phyloP scores from a whole-genome alignment of 2,797 vertebrate species.

The Xenentodon cancila region DNA sequence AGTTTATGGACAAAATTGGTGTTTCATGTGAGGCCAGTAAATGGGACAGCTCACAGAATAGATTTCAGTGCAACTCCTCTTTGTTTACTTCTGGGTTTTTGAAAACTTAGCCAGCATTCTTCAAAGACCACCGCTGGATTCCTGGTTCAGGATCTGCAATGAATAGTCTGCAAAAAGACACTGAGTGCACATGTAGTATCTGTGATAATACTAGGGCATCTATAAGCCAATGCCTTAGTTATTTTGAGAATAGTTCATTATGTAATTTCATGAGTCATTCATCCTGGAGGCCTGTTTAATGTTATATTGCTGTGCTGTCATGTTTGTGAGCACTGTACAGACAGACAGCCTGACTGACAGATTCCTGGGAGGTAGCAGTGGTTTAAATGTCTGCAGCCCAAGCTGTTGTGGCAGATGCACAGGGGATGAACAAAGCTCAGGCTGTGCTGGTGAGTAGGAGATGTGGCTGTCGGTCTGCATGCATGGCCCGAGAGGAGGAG shows the following conservation, averaged over 20 bases:
- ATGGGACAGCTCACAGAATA: conserved; percentile 11
- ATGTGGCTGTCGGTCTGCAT: conserved; percentile 29
- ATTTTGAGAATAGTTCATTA: conserved; percentile 33
- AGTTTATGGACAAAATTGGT: too few species aligned
- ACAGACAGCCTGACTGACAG: background rate
- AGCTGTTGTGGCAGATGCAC: conserved; percentile 43
- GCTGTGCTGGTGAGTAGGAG: conserved; percentile 19
- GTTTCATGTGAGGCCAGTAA: too few species aligned
- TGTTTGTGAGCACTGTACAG: background rate
- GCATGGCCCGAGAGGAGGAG: conserved; percentile 37
- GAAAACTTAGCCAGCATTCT: background rate
- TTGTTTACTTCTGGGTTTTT: conserved; percentile 6
- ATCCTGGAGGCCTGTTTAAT: conserved; percentile 6
- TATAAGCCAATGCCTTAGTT: conserved; percentile 42
- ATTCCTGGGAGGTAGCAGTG: conserved; percentile 8
- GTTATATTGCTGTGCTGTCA: conserved; percentile 12
- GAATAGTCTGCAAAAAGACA: background rate
- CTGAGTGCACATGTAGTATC: background rate
- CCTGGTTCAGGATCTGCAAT: background rate
- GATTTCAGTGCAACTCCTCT: conserved; percentile 1
- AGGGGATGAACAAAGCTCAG: conserved; percentile 54
- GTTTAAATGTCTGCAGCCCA: conserved; percentile 23
- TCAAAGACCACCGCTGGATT: background rate
- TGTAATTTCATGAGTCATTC: conserved; percentile 25
- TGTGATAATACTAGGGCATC: conserved; percentile 17